Conservation (phyloP, 2,113 vertebrate genomes). For the Siphamia tubifer region DNA sequence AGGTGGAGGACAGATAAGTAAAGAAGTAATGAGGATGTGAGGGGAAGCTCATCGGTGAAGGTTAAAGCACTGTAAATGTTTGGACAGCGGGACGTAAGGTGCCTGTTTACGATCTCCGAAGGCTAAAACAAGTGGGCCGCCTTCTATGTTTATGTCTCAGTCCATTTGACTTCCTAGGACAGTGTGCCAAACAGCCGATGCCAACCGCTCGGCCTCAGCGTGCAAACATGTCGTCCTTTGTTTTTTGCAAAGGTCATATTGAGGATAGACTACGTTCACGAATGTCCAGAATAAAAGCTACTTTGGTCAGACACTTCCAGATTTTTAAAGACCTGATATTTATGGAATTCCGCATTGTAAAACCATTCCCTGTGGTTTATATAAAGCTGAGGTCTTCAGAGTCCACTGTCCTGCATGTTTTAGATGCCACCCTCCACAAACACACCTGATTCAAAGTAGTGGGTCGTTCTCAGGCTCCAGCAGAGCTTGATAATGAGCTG, state of each 20-base stretch:
- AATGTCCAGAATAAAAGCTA: neutral
- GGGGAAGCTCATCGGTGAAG: neutral
- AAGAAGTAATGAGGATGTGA: neutral
- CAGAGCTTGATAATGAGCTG: no score
- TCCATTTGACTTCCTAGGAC: slow-evolving; percentile 39
- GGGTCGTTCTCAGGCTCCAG: no score
- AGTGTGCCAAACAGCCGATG: slow-evolving; percentile 31
- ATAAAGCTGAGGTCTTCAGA: no score
- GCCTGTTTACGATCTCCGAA: slow-evolving; percentile 48
- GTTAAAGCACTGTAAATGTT: neutral
- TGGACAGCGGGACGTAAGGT: slow-evolving; percentile 31
- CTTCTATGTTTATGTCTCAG: slow-evolving; percentile 49
- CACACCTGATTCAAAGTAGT: no score
- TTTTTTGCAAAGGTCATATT: slow-evolving; percentile 32
- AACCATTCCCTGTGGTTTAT: no score
- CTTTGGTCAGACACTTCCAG: neutral
- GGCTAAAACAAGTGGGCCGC: slow-evolving; percentile 33
- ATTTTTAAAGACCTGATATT: no score
- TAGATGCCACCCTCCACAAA: no score
- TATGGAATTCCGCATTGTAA: no score
- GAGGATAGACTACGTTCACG: neutral
- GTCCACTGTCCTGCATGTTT: no score
- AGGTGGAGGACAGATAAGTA: neutral
- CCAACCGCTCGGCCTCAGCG: slow-evolving; percentile 31
- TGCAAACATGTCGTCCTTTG: slow-evolving; percentile 13